Base-by-base conservation (phyloP, 2,113 vertebrate genomes). In the Onychostruthus taczanowskii region DNA sequence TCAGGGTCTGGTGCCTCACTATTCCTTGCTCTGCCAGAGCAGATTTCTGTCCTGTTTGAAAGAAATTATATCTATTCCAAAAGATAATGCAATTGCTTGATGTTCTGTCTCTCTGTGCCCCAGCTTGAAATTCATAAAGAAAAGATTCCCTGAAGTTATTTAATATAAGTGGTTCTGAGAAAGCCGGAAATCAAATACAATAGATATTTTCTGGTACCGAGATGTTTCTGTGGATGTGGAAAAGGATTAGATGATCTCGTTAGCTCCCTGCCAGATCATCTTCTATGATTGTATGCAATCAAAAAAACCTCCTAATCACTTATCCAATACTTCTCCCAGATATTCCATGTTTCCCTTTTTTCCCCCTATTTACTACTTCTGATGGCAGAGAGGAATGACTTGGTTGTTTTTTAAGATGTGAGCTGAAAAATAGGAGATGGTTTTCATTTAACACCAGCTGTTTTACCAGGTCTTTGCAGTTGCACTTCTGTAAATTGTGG, bases 111-210 rank as follows among this genome's bases (percentile, higher is more conserved):
- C 37, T 76, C 37, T 91, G 28, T 47, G 33, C 23, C 35, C 37
- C 55, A 88, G 74, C 66, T 87, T 87, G 87, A 96, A 95, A 94
- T 94, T 87, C 78, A 83, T 74, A 91, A 91, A 82, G 66, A 72
- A 91, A 91, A 85, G 44, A 79, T 85, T 93, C 62, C 59, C 69
- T 82, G 53, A 92, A 94, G 80, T 93, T 96, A 87, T 92, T 94
- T 91, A 94, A 79, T 85, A 73, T 30, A 62, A 79, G 39, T 31
- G 15, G 41, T 73, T 82, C 89, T 85, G 78, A 89, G 75, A 93
- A 95, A 83, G 81, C 30, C 0, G 0, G 89, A 94, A 95, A 93
- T 95, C 70, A 69, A 84, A 94, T 79, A 84, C 50, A 74, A 81
- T 52, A 81, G 41, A 16, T 94, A 76, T 84, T 72, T 96, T 89